Conservation (phyloP, 1,140 invertebrate species). For the Aphaenogaster ashmeadi region DNA sequence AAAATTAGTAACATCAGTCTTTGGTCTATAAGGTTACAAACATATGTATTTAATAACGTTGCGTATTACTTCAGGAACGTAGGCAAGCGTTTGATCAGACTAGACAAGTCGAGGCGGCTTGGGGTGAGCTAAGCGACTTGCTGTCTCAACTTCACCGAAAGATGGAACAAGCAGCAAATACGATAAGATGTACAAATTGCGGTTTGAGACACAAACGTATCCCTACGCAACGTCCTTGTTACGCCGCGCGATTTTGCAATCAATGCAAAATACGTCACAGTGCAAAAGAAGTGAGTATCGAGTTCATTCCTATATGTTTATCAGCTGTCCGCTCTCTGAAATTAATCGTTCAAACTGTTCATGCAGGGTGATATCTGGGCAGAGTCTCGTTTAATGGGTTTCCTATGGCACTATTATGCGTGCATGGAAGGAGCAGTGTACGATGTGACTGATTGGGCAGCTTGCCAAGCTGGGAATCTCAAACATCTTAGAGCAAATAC, state of each 20-base stretch:
- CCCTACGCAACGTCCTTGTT: conserved; percentile 94
- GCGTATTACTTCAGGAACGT: conserved; percentile 89
- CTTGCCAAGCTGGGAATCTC: conserved; percentile 95
- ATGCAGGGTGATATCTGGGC: conserved; percentile 97
- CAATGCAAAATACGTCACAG: conserved; percentile 96
- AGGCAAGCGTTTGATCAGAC: conserved; percentile 93
- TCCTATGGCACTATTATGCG: conserved; percentile 97
- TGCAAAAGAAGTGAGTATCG: conserved; percentile 92
- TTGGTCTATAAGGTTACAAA: conserved; percentile 10
- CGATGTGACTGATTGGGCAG: conserved; percentile 98
- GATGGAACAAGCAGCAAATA: conserved; percentile 97
- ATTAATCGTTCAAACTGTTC: conserved; percentile 70
- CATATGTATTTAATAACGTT: background rate
- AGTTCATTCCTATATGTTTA: background rate
- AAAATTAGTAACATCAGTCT: conserved; percentile 35
- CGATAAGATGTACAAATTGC: conserved; percentile 96
- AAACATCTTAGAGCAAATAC: conserved; percentile 94
- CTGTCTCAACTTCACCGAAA: conserved; percentile 96
- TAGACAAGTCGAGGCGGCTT: conserved; percentile 93
- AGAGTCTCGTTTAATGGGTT: conserved; percentile 95
- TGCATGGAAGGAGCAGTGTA: conserved; percentile 98
- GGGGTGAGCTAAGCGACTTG: conserved; percentile 93
- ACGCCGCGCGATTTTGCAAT: conserved; percentile 95
- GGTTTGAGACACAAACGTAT: conserved; percentile 95
- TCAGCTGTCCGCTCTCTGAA: background rate